A percentile compares a stretch with the other conserved stretches of the same genome.
Evolutionary conservation across 2,888 invertebrate species (phyloP).

Genomic region (Eilema sororculum): DNA sequence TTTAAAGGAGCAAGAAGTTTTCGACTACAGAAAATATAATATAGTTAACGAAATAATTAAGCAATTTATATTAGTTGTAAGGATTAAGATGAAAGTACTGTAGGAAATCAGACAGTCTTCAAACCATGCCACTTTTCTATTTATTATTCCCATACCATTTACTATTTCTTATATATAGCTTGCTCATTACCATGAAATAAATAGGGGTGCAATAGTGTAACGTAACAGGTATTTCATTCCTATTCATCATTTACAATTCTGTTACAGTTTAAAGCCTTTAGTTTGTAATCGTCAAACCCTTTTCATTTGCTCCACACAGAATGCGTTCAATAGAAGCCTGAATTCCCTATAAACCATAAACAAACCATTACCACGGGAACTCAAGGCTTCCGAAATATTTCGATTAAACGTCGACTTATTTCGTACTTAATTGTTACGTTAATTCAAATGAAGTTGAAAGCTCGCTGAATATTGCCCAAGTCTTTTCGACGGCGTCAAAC

Average conservation of each 20-base stretch:
- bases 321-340: neutral
- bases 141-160: no score
- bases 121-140: no score
- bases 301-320: constrained; percentile 7
- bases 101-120: no score
- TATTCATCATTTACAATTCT: neutral
- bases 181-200: neutral
- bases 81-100: no score
- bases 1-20: no score
- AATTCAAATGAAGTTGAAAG: constrained; percentile 12
- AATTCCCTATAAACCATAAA: constrained; percentile 15
- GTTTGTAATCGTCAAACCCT: neutral
- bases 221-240: neutral
- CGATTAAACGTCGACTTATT: constrained; percentile 32
- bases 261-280: neutral
- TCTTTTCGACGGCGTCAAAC: neutral
- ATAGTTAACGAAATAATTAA: no score
- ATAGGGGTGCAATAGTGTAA: neutral
- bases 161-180: no score
- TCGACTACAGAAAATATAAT: no score
- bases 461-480: neutral
- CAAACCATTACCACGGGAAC: constrained; percentile 13
- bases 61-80: no score
- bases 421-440: constrained; percentile 23
- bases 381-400: constrained; percentile 31